Evolutionary conservation across 2,113 vertebrate genomes (phyloP).

Genomic region (Takifugu flavidus): DNA sequence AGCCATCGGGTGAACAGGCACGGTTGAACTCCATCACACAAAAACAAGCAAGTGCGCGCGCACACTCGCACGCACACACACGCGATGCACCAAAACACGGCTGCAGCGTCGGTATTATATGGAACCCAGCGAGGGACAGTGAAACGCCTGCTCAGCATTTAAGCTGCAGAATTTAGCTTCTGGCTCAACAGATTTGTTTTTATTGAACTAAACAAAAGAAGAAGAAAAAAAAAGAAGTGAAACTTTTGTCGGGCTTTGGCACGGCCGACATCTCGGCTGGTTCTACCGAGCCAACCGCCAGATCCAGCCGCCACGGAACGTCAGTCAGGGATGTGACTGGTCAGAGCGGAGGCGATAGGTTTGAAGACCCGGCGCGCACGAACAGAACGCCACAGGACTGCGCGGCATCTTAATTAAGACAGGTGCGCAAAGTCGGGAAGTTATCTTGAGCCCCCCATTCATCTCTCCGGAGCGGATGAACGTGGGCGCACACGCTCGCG

Average conservation of each 20-base stretch:
- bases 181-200: not conserved
- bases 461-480: not conserved
- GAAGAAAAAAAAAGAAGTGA: not conserved
- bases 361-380: conserved; percentile 29
- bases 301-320: conserved; percentile 16
- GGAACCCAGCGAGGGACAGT: conserved; percentile 14
- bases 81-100: not conserved
- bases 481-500: conserved; percentile 11
- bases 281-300: conserved; percentile 18
- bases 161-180: conserved; percentile 1
- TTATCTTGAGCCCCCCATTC: conserved; percentile 9
- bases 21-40: conserved; percentile 33
- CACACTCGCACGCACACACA: not conserved
- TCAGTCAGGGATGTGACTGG: not conserved
- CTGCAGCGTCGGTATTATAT: conserved; percentile 16
- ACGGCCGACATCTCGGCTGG: conserved; percentile 29
- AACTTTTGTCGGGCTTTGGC: conserved; percentile 5
- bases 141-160: conserved; percentile 9
- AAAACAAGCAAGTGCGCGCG: conserved; percentile 26
- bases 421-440: conserved; percentile 56
- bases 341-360: not conserved
- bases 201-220: not conserved
- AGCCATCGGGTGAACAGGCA: conserved; percentile 21
- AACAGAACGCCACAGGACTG: conserved; percentile 44
- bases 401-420: conserved; percentile 63